Percentiles rank a stretch among this genome's conserved stretches.
Conservation (phyloP, 2,888 invertebrate species). For the Patella depressa region DNA sequence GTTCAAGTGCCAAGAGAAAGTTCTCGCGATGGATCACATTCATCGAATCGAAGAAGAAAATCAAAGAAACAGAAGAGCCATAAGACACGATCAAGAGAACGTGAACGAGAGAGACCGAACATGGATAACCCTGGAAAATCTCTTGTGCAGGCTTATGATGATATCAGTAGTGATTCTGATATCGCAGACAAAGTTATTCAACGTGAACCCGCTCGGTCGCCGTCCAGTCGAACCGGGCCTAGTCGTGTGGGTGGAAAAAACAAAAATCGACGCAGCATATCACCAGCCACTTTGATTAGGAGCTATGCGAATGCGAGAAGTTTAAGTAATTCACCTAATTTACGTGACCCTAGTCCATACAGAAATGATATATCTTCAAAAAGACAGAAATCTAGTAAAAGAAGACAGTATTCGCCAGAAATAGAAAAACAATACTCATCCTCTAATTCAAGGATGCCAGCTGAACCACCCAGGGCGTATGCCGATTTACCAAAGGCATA, state of each 20-base stretch:
- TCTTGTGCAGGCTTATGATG: slow-evolving; percentile 59
- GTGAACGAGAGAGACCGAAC: slow-evolving; percentile 42
- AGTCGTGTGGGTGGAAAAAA: slow-evolving; percentile 21
- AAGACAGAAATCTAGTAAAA: slow-evolving; percentile 51
- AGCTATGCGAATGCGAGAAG: slow-evolving; percentile 52
- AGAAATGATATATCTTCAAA: slow-evolving; percentile 39
- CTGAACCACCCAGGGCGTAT: slow-evolving; percentile 47
- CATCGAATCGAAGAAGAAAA: slow-evolving; percentile 35
- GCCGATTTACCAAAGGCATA: slow-evolving; percentile 59
- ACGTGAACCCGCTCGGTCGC: background rate
- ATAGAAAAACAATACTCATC: slow-evolving; percentile 16
- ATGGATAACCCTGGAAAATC: slow-evolving; percentile 38
- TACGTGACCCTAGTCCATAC: slow-evolving; percentile 48
- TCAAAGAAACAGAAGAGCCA: slow-evolving; percentile 47
- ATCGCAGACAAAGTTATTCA: slow-evolving; percentile 28
- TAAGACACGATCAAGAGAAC: slow-evolving; percentile 35
- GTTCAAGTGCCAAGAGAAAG: slow-evolving; percentile 9
- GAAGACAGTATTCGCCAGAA: slow-evolving; percentile 27
- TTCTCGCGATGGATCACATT: slow-evolving; percentile 6
- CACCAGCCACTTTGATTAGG: slow-evolving; percentile 46
- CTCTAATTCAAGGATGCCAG: slow-evolving; percentile 17
- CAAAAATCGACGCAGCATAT: slow-evolving; percentile 27
- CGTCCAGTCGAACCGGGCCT: slow-evolving; percentile 15
- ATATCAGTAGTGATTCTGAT: slow-evolving; percentile 64
- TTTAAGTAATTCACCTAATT: slow-evolving; percentile 57